Evolutionary conservation across 2,888 invertebrate species (phyloP).

Genomic region (Nomada ruficornis): DNA sequence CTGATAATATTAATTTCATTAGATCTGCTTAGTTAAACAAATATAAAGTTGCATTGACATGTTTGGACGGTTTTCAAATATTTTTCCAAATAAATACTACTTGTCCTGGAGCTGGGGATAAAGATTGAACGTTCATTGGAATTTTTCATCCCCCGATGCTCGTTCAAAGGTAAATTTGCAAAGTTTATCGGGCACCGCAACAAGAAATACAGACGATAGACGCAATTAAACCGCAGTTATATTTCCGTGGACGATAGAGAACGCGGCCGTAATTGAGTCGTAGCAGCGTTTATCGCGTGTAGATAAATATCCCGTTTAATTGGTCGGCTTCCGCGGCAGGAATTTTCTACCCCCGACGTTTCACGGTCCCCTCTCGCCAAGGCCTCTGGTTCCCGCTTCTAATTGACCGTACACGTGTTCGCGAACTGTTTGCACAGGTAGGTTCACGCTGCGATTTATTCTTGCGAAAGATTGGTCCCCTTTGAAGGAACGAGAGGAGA

Average conservation of each 20-base stretch:
- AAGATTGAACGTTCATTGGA: not conserved
- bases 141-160: not conserved
- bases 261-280: constrained; percentile 47
- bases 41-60: too few relatives aligned
- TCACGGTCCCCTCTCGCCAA: not conserved
- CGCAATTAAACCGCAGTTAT: constrained; percentile 46
- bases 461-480: not conserved
- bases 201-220: constrained; percentile 35
- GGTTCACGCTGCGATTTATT: not conserved
- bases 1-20: too few relatives aligned
- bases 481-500: too few relatives aligned
- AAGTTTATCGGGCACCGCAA: constrained; percentile 5
- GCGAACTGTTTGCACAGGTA: not conserved
- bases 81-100: too few relatives aligned
- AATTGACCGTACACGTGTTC: constrained; percentile 26
- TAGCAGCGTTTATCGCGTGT: constrained; percentile 33
- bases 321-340: constrained; percentile 28
- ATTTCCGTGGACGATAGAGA: constrained; percentile 37
- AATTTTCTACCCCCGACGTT: constrained; percentile 34
- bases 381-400: not conserved
- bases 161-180: not conserved
- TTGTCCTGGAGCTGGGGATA: too few relatives aligned
- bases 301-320: constrained; percentile 48
- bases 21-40: too few relatives aligned
- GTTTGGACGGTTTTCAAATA: too few relatives aligned